Conservation (phyloP, 2,113 vertebrate species). For the Nymphicus hollandicus region DNA sequence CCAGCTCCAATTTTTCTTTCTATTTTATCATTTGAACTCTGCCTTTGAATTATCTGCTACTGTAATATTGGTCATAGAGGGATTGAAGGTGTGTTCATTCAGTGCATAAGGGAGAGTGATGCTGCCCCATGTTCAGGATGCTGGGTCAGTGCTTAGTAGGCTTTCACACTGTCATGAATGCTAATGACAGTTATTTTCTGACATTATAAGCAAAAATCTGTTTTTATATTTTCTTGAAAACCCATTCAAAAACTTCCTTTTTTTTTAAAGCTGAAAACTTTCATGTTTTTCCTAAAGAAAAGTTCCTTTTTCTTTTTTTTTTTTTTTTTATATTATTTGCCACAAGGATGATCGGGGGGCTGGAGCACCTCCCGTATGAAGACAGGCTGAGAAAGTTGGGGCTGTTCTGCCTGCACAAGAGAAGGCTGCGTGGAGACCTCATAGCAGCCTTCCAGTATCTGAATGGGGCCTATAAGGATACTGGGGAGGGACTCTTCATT, state of each 20-base stretch:
- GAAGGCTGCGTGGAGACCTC: too few species aligned
- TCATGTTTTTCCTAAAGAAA: neutral
- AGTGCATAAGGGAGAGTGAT: neutral
- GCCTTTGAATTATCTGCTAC: neutral
- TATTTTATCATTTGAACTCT: neutral
- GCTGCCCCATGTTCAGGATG: neutral
- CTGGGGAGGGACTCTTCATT: too few species aligned
- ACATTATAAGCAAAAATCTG: neutral
- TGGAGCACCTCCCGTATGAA: too few species aligned
- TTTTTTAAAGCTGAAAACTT: neutral
- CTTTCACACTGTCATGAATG: neutral
- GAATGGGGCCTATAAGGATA: too few species aligned
- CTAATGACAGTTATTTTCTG: neutral
- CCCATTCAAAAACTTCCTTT: neutral
- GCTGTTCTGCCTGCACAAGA: too few species aligned
- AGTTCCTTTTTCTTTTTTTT: neutral
- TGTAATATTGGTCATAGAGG: neutral
- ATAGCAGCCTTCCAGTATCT: too few species aligned
- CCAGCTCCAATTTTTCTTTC: neutral
- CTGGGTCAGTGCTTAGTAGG: neutral
- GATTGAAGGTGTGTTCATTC: neutral
- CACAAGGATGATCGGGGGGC: too few species aligned
- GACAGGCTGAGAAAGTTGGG: too few species aligned
- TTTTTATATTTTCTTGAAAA: neutral
- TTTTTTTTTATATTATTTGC: neutral